Base-by-base conservation (phyloP, 1,140 invertebrate species). In the Rhynchophorus ferrugineus region DNA sequence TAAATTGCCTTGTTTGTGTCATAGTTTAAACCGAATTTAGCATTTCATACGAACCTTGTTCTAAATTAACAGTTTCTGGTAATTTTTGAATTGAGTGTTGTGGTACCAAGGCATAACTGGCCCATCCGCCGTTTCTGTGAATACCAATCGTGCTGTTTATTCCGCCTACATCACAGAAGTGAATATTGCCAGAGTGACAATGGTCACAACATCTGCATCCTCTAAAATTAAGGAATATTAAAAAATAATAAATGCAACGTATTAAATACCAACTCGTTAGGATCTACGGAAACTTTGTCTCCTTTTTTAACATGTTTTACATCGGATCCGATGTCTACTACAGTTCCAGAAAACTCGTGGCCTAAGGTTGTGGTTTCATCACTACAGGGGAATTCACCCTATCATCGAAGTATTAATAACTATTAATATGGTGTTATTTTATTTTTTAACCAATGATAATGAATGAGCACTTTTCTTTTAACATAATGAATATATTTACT, bases 321-420 rank as follows among this genome's bases (percentile, higher is more conserved):
- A 1, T 62, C 59, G n/a, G 67, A 56, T 6, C 84, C 84, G 2
- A 79, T 65, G 3, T 75, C 72, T 14, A 72, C 64, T 0, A 86
- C 68, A 0, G 68, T 69, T 0, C 84, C 84, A 45, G 75, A 75
- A 57, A 84, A 83, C 66, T 87, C 85, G 60, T 87, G 84, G 0
- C 84, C 84, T 11, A 84, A 65, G 0, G 75, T 76, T 1, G 83
- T 53, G 0, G 72, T 70, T 14, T 71, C 65, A 19, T 75, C 66
- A 16, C 72, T 75, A 2, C 78, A 79, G 1, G 80, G 80, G 59
- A 81, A 82, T 48, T 73, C 66, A 3, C 80, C 80, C 80, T 83
- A 37, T 34, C 8, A 34, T 34, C n/a, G n/a, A n/a, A n/a, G n/a
- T n/a, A n/a, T n/a, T n/a, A n/a, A n/a, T n/a, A n/a, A n/a, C n/a